Evolutionary conservation across 2,113 vertebrate genomes (phyloP).

Genomic region (western clawed frog (Xenopus tropicalis)): UCB_Xtro_10.0 CM004450.2:106435501-106436000

Average conservation of each 20-base stretch:
- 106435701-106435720: conserved; percentile 5
- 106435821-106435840: too few species aligned
- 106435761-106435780: background rate
- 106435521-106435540: conserved; percentile 2
- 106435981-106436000: too few species aligned
- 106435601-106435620: background rate
- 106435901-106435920: too few species aligned
- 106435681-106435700: conserved; percentile 18
- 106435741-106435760: background rate
- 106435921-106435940: too few species aligned
- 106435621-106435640: conserved; percentile 20
- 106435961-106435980: too few species aligned
- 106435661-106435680: conserved; percentile 28
- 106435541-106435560: conserved; percentile 2
- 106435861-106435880: too few species aligned
- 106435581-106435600: background rate
- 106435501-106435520: background rate
- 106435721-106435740: background rate
- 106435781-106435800: background rate
- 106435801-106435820: too few species aligned
- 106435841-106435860: too few species aligned
- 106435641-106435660: conserved; percentile 27
- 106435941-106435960: too few species aligned
- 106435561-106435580: background rate
- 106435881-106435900: too few species aligned